Conservation (phyloP, 2,113 vertebrate genomes). For the Pterophyllum scalare region DNA sequence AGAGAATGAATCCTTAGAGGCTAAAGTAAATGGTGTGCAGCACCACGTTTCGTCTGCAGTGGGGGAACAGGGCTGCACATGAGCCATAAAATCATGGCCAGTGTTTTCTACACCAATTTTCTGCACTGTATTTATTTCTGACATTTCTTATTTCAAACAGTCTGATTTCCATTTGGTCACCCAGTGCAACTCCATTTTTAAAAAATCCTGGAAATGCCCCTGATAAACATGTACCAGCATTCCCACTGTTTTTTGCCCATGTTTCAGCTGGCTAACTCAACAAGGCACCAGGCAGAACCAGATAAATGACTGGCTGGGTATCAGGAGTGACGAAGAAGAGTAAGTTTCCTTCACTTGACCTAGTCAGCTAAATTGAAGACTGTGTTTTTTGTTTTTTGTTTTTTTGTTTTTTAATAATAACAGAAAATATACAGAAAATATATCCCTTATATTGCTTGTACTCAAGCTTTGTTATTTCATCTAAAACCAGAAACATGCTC, state of each 20-base stretch:
- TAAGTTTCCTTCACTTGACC: slow-evolving; percentile 80
- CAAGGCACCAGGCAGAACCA: slow-evolving; percentile 95
- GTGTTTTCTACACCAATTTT: neutral
- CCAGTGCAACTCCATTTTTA: neutral
- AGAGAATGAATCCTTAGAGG: neutral
- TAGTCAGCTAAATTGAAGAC: neutral
- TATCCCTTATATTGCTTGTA: neutral
- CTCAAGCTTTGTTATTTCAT: too few relatives aligned
- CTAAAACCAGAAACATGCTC: neutral
- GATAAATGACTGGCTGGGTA: slow-evolving; percentile 92
- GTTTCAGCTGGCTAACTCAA: slow-evolving; percentile 93
- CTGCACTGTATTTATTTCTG: neutral
- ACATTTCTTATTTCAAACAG: too few relatives aligned
- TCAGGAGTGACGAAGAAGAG: slow-evolving; percentile 93
- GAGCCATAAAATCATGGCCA: neutral
- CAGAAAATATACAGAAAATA: neutral
- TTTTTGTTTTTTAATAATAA: neutral
- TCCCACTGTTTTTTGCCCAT: slow-evolving; percentile 4
- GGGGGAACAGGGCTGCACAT: neutral
- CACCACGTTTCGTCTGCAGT: neutral
- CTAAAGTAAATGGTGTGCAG: neutral
- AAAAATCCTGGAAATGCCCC: neutral
- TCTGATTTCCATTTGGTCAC: neutral
- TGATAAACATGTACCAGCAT: neutral
- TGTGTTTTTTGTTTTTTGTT: too few relatives aligned